Evolutionary conservation across 2,797 vertebrate species (phyloP).

Genomic region (Molothrus aeneus): DNA sequence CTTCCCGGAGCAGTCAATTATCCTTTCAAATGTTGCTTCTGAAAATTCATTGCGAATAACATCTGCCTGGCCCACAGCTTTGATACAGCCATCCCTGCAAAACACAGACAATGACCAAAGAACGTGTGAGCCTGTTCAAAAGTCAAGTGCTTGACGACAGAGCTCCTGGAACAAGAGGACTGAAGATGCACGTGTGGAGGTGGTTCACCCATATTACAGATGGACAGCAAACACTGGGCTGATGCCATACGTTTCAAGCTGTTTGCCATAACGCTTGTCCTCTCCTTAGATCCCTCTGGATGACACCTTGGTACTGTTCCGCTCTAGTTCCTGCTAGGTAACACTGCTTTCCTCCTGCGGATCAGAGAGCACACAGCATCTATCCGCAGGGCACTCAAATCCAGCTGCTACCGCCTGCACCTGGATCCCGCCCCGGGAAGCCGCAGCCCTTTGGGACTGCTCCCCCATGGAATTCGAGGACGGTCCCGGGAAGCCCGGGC

Average conservation of each 20-base stretch:
- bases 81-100: conserved; percentile 87
- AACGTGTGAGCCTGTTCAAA: not conserved
- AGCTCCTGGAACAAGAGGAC: not conserved
- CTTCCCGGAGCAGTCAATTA: conserved; percentile 91
- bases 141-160: not conserved
- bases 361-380: not conserved
- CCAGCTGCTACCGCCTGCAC: not conserved
- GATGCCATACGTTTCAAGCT: not conserved
- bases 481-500: rapidly evolving
- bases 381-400: not conserved
- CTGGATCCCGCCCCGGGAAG: not conserved
- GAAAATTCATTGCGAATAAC: conserved; percentile 80
- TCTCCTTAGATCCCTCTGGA: not conserved
- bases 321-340: not conserved
- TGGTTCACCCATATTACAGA: not conserved
- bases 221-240: not conserved
- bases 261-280: rapidly evolving
- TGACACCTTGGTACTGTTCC: not conserved
- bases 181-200: not conserved
- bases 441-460: too few species aligned
- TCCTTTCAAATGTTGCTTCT: conserved; percentile 82
- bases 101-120: not conserved
- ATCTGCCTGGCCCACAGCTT: conserved; percentile 85
- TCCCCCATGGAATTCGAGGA: not conserved
- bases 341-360: not conserved